These are phyloP conservation scores for Brienomyrus longianalis DNA, from an alignment of 2,113 vertebrate species.

Conservation along the genomic window DNA sequence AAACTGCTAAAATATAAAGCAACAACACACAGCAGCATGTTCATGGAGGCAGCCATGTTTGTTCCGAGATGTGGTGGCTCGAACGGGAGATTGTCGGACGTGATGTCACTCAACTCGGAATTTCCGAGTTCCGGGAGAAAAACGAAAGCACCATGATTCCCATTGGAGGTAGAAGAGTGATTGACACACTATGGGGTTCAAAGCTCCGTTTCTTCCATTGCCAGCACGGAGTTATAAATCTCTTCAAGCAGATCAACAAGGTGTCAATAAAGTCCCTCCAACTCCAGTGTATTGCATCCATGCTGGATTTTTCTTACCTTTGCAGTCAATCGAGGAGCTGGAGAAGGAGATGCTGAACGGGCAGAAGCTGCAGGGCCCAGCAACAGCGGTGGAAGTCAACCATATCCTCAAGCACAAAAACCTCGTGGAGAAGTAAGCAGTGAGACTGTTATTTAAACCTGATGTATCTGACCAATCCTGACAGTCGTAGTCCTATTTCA, in stretches of 20 bases:
- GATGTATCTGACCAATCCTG: not conserved
- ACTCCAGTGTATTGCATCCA: not conserved
- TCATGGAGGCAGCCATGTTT: too few relatives aligned
- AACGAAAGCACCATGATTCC: not conserved
- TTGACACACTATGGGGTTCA: not conserved
- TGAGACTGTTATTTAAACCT: not conserved
- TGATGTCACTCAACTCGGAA: too few relatives aligned
- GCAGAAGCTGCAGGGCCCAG: conserved; percentile 96
- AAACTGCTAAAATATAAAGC: too few relatives aligned
- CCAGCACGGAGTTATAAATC: not conserved
- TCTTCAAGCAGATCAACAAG: not conserved
- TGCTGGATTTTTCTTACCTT: conserved; percentile 3
- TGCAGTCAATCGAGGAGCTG: conserved; percentile 82
- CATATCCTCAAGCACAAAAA: conserved; percentile 79
- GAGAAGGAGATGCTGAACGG: conserved; percentile 94
- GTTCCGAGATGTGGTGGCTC: too few relatives aligned
- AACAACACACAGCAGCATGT: too few relatives aligned
- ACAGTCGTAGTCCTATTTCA: not conserved
- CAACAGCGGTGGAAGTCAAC: conserved; percentile 79
- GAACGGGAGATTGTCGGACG: too few relatives aligned
- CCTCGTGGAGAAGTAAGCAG: conserved; percentile 75
- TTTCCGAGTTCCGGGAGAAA: too few relatives aligned
- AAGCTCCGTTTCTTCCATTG: not conserved
- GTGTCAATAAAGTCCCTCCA: not conserved
- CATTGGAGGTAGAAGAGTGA: not conserved